Base-by-base conservation (phyloP, 2,888 invertebrate genomes). In the Diplolepis rosae region DNA sequence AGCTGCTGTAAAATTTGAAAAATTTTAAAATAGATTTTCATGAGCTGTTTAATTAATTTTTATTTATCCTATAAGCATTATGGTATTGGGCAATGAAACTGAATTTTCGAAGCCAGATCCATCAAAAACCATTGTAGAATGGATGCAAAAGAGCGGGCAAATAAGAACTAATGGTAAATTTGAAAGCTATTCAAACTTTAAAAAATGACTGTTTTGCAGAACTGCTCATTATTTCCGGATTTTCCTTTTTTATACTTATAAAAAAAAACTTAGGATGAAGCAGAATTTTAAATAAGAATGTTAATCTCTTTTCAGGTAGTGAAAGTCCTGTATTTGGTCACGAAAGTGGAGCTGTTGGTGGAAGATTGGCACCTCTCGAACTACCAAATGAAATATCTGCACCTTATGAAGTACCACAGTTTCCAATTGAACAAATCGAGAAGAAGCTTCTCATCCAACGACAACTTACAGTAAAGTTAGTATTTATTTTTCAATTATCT, bases 351-450 rank as follows among this genome's bases (percentile, higher is more conserved):
- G 83, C 84, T 32, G 82, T 77, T 22, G 80, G 86, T 18, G 81
- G 76, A 22, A 91, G 91, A 52, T 91, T 91, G 70, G 85, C 89
- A 0, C 78, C 85, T 0, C 90, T 91, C 0, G 93, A 93, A 82
- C 89, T 94, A 15, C 93, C 95, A 70, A 96, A 97, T 87, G 96
- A 97, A 89, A 93, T 97, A 78, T 97, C 98, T 4, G 97, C 98
- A 6, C 98, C 98, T 0, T 99, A 98, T 88, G 98, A 99, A 90
- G 95, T 98, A 48, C 97, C 98, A 0, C 98, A 98, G 90, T 98
- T 98, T 89, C 99, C 99, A 50, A 99, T 99, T 84, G 98, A 99
- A 87, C 96, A 97, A 89, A 96, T 97, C 76, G 98, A 98, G 90
- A 96, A 95, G 90, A 97, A 97, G 87, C 91, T 96, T 45, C 94